These are phyloP conservation scores for Zosterops hypoxanthus DNA, from an alignment of 2,113 vertebrate species.

Conservation along the genomic window DNA sequence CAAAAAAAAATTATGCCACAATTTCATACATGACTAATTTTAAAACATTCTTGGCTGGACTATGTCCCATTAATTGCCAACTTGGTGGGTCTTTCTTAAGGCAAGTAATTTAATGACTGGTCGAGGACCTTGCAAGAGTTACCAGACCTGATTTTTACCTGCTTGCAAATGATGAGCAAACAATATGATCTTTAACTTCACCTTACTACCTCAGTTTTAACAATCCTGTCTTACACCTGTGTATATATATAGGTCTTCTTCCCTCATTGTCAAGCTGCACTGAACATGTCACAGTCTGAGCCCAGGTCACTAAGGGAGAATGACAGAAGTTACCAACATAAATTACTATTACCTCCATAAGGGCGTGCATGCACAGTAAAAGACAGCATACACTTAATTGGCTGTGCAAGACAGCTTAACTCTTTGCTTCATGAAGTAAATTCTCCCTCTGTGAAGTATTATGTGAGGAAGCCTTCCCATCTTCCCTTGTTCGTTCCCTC, in stretches of 20 bases:
- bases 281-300: not conserved
- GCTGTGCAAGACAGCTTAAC: not conserved
- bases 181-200: not conserved
- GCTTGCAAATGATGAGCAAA: not conserved
- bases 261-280: not conserved
- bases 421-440: not conserved
- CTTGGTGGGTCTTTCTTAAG: conserved; percentile 44
- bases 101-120: conserved; percentile 5
- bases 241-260: not conserved
- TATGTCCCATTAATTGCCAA: not conserved
- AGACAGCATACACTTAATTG: not conserved
- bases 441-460: not conserved
- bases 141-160: not conserved
- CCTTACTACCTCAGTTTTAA: not conserved
- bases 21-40: conserved; percentile 37
- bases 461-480: not conserved
- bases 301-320: not conserved
- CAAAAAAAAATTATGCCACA: conserved; percentile 25
- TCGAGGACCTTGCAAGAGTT: not conserved
- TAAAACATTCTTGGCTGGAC: conserved; percentile 39
- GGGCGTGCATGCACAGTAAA: not conserved
- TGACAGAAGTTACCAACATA: not conserved
- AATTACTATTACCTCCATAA: not conserved
- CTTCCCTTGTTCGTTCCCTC: not conserved
- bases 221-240: not conserved